A percentile compares a stretch with the other conserved stretches of the same genome.
Evolutionary conservation across 2,113 vertebrate genomes (phyloP).

Genomic region (Girardinichthys multiradiatus): DNA sequence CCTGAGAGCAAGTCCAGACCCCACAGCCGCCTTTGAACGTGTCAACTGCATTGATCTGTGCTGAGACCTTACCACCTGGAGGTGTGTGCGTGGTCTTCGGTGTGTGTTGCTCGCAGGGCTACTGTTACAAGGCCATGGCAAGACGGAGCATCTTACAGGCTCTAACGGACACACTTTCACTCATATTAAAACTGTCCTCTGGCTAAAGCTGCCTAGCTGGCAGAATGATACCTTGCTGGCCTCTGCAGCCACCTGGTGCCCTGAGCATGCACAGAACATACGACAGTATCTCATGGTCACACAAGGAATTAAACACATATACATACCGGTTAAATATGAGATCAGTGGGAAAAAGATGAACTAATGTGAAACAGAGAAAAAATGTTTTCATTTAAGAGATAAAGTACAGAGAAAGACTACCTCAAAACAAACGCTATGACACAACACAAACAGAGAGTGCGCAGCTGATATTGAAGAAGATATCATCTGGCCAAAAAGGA

Average conservation of each 20-base stretch:
- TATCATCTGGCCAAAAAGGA: slow-evolving; percentile 84
- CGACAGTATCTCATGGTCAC: slow-evolving; percentile 34
- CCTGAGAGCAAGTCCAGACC: slow-evolving; percentile 87
- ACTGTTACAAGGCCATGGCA: slow-evolving; percentile 74
- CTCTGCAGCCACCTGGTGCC: slow-evolving; percentile 68
- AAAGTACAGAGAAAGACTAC: slow-evolving; percentile 70
- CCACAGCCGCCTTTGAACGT: slow-evolving; percentile 87
- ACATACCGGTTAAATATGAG: slow-evolving; percentile 49
- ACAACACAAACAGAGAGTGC: slow-evolving; percentile 67
- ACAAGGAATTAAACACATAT: slow-evolving; percentile 13
- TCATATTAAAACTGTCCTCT: slow-evolving; percentile 55
- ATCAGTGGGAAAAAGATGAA: slow-evolving; percentile 44
- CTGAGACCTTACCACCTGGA: slow-evolving; percentile 84
- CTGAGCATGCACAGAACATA: slow-evolving; percentile 21
- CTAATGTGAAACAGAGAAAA: slow-evolving; percentile 51
- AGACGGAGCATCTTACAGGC: slow-evolving; percentile 56
- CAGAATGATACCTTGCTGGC: slow-evolving; percentile 58
- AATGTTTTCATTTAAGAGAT: slow-evolving; percentile 56
- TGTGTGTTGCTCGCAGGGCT: slow-evolving; percentile 75
- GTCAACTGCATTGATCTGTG: slow-evolving; percentile 90
- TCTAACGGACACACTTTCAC: slow-evolving; percentile 22
- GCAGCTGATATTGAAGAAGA: slow-evolving; percentile 85
- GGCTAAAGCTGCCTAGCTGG: slow-evolving; percentile 61
- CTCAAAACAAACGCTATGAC: slow-evolving; percentile 67
- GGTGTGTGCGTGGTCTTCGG: slow-evolving; percentile 46